Conservation (phyloP, 1,140 invertebrate genomes). For the Lepidurus packardi region DNA sequence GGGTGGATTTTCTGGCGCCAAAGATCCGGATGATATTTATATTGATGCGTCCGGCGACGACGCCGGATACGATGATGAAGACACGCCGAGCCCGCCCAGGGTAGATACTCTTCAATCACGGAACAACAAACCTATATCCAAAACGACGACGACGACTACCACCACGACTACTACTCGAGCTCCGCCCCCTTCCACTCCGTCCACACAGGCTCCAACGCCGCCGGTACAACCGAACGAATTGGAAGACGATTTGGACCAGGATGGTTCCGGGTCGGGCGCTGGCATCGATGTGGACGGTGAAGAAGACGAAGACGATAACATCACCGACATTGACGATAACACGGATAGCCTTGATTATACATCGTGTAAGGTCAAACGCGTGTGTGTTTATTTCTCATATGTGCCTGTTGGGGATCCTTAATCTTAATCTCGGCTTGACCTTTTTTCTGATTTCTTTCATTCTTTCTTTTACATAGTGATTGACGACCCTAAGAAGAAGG, state of each 20-base stretch:
- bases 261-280: conserved; percentile 31
- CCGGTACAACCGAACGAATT: background rate
- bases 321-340: conserved; percentile 9
- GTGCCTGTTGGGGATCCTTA: background rate
- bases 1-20: conserved; percentile 8
- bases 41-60: conserved; percentile 2
- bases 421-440: background rate
- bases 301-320: conserved; percentile 28
- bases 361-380: background rate
- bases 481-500: conserved; percentile 16
- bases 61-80: conserved; percentile 20
- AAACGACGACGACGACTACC: background rate
- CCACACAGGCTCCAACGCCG: background rate
- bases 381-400: background rate
- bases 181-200: background rate
- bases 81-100: background rate
- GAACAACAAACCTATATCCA: conserved; percentile 4
- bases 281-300: conserved; percentile 25
- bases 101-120: background rate
- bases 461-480: background rate
- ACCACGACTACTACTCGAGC: background rate
- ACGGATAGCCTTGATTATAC: background rate
- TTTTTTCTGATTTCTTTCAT: background rate
- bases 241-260: conserved; percentile 23
- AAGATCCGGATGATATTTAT: conserved; percentile 15